Evolutionary conservation across 2,888 invertebrate species (phyloP), one percentile per base, ranked within the genome.

Genomic region (Rhorus exstirpatorius): DNA sequence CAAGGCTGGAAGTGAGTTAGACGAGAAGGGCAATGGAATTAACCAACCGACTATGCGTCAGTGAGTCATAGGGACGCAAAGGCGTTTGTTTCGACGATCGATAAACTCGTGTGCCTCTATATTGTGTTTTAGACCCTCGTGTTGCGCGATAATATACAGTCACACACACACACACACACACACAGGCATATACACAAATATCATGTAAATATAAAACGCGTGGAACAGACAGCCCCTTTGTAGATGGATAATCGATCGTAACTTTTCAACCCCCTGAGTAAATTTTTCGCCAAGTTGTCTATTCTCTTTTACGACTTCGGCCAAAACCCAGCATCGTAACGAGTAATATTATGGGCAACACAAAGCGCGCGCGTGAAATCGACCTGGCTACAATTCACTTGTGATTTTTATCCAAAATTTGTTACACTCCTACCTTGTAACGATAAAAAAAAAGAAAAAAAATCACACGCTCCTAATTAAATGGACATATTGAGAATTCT

Each of bases 51-150:
- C 55, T 79, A 78, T 82, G 71, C 82, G 68, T 80, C 80, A 70
- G 79, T 85, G 85, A 85, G 82, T 85, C 85, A 84, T 83, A 77
- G 80, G 53, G 74, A 63, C 79, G 75, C 82, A 80, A 70, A 78
- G 41, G 76, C 74, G 83, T 85, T 83, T 82, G 74, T 83, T 83
- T 83, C 76, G 63, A 46, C 84, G 85, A 84, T 85, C 84, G 81
- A 83, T 84, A 83, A 74, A 76, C 76, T 65, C 65, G 55, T 82
- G 72, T 46, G 65, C 74, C 74, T 78, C 49, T 82, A 68, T 82
- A 68, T 84, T 78, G 61, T 83, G 78, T 79, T 82, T 82, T 77
- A 55, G 72, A 74, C 26, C 26, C 63, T 31, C 71, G 78, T 63
- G 68, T 24, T 63, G 68, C 17, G 53, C 44, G 21, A 21, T 12